These are phyloP conservation scores for Chaetorhynchus papuensis DNA, from an alignment of 2,113 vertebrate species.

Conservation along the genomic window DNA sequence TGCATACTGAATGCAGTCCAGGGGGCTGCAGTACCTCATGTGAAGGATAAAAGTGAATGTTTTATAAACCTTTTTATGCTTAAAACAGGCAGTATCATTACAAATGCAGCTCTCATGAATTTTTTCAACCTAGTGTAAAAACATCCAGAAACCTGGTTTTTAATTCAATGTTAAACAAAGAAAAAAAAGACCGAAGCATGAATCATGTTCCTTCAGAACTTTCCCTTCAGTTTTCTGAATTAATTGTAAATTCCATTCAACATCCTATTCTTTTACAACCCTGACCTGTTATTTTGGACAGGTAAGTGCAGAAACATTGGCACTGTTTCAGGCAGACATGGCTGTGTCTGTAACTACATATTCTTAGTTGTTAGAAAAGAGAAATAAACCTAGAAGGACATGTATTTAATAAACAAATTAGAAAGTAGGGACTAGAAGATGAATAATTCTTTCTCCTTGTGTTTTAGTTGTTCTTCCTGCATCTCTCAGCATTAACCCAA, in stretches of 20 bases:
- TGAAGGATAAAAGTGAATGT: neutral
- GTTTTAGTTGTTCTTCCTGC: neutral
- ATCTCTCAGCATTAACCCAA: neutral
- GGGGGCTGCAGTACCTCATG: neutral
- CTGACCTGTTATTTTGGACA: neutral
- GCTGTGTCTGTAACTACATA: neutral
- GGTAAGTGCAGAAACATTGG: neutral
- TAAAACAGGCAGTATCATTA: neutral
- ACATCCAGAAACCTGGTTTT: neutral
- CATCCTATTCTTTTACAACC: neutral
- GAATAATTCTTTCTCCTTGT: neutral
- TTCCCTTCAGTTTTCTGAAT: neutral
- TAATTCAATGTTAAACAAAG: neutral
- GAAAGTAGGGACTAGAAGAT: neutral
- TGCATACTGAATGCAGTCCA: neutral
- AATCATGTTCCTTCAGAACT: neutral
- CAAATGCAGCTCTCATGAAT: rapidly evolving
- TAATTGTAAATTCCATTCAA: neutral
- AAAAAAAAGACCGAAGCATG: neutral
- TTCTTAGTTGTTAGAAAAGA: neutral
- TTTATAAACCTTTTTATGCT: neutral
- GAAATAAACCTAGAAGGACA: neutral
- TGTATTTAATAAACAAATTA: neutral
- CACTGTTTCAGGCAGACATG: neutral
- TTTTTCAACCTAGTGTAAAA: neutral